phyloP scores from a whole-genome alignment of 2,888 invertebrate species.

The Perizoma affinitatum region DNA sequence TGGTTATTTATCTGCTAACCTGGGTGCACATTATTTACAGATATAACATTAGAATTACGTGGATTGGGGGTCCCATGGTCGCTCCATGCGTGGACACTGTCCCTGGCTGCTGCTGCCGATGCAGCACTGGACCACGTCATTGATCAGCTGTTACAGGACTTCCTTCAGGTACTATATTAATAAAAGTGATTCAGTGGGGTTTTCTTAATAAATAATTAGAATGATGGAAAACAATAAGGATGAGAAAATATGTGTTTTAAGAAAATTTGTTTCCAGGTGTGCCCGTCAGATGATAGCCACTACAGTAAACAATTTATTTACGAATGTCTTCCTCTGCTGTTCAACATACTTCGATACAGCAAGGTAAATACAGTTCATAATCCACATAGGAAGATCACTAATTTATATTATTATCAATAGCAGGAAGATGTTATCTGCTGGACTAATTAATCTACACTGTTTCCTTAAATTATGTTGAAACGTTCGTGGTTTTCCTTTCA shows the following conservation, averaged over 20 bases:
- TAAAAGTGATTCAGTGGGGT: not conserved
- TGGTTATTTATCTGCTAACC: not conserved
- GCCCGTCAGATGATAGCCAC: slow-evolving; percentile 90
- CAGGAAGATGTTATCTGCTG: too few relatives aligned
- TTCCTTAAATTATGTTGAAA: too few relatives aligned
- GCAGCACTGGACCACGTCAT: slow-evolving; percentile 92
- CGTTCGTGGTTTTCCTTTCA: too few relatives aligned
- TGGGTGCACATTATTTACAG: slow-evolving; percentile 61
- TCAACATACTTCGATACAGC: slow-evolving; percentile 95
- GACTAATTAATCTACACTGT: too few relatives aligned
- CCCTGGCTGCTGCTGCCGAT: slow-evolving; percentile 93
- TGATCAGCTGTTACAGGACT: slow-evolving; percentile 94
- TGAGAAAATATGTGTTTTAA: too few relatives aligned
- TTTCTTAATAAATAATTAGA: too few relatives aligned
- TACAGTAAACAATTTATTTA: slow-evolving; percentile 95
- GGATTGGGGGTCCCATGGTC: slow-evolving; percentile 96
- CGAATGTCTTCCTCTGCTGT: slow-evolving; percentile 94
- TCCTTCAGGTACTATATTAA: slow-evolving; percentile 85
- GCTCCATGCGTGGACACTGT: slow-evolving; percentile 96
- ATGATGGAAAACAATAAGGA: too few relatives aligned
- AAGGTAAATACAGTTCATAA: slow-evolving; percentile 83
- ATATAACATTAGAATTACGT: slow-evolving; percentile 94
- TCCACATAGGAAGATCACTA: too few relatives aligned
- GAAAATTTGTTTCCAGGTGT: slow-evolving; percentile 79
- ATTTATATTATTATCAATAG: too few relatives aligned